These are phyloP conservation scores for Elaphurus davidianus DNA, from an alignment of 2,113 vertebrate genomes.

Conservation along the genomic window DNA sequence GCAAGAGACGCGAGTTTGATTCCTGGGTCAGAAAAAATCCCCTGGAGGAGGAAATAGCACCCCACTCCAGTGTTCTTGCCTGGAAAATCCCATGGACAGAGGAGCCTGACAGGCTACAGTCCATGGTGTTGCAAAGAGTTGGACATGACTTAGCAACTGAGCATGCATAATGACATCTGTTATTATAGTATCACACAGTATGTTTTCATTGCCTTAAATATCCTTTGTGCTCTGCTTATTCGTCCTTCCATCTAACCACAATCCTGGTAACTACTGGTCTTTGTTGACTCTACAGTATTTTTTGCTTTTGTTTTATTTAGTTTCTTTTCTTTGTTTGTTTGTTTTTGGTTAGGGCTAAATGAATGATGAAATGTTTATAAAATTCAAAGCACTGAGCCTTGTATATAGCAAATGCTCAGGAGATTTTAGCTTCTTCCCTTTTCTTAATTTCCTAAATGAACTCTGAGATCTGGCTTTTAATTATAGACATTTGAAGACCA, in stretches of 20 bases:
- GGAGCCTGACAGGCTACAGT: not conserved
- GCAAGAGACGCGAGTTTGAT: accelerated
- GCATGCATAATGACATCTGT: not conserved
- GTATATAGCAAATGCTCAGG: not conserved
- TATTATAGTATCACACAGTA: not conserved
- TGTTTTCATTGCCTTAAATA: not conserved
- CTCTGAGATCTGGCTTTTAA: not conserved
- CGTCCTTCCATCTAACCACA: not conserved
- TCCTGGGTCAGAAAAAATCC: not conserved
- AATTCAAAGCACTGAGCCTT: not conserved
- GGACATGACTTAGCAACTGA: not conserved
- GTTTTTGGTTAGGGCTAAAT: not conserved
- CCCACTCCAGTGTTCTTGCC: not conserved
- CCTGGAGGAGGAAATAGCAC: not conserved
- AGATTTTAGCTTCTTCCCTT: not conserved
- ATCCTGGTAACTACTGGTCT: not conserved
- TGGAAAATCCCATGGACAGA: not conserved
- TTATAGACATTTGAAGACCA: not conserved
- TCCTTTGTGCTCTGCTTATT: not conserved
- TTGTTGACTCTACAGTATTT: not conserved
- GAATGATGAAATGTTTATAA: not conserved
- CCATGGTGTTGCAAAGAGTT: not conserved
- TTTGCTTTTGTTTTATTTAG: not conserved
- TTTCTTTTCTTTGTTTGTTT: not conserved
- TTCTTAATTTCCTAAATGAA: not conserved